A percentile compares a stretch with the other conserved stretches of the same genome.
These are phyloP conservation scores for Siniperca chuatsi DNA, from an alignment of 2,113 vertebrate species.

Conservation along the genomic window DNA sequence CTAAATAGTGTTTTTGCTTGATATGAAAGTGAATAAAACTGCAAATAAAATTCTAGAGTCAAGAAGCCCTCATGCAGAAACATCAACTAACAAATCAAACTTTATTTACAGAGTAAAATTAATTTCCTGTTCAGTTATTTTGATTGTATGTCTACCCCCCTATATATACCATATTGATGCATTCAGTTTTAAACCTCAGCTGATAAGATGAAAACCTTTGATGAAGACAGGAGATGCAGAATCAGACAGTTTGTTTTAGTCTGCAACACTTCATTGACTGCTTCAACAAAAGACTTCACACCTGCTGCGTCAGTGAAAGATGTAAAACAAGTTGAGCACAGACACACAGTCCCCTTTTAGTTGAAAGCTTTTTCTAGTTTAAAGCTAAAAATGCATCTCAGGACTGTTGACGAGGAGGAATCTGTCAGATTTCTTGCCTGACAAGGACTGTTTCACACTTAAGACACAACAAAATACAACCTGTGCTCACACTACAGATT, in stretches of 20 bases:
- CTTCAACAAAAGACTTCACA: constrained; percentile 50
- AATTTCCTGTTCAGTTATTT: not conserved
- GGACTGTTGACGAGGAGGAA: constrained; percentile 42
- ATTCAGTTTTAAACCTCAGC: not conserved
- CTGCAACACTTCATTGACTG: constrained; percentile 32
- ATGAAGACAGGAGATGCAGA: constrained; percentile 24
- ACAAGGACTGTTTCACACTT: constrained; percentile 46
- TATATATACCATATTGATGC: not conserved
- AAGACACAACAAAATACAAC: constrained; percentile 33
- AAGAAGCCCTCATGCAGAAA: not conserved
- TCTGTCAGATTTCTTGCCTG: constrained; percentile 53
- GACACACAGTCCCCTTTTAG: constrained; percentile 22
- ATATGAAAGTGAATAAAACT: constrained; percentile 16
- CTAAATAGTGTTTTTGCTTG: constrained; percentile 14
- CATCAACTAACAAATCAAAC: not conserved
- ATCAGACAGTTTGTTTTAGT: constrained; percentile 18
- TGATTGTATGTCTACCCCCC: not conserved
- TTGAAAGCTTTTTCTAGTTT: constrained; percentile 41
- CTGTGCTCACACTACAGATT: constrained; percentile 45
- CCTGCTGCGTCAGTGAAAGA: constrained; percentile 60
- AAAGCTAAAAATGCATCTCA: constrained; percentile 45
- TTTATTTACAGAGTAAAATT: not conserved
- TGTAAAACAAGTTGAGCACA: constrained; percentile 53
- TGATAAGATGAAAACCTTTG: not conserved
- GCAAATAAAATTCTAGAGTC: not conserved